Conservation (phyloP, 1,140 invertebrate genomes). For the Chrysopa pallens region DNA sequence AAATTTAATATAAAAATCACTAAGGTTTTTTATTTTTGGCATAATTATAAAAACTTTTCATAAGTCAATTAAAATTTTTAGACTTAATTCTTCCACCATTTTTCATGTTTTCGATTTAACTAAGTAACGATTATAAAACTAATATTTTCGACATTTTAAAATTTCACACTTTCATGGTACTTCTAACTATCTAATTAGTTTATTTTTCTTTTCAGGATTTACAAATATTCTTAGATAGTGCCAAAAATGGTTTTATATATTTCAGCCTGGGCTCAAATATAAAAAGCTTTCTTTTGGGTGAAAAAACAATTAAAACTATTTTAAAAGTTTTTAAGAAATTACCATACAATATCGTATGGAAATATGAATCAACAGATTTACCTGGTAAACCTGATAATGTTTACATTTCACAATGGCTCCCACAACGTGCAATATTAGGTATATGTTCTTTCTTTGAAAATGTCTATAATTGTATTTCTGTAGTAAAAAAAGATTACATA, state of each 20-base stretch:
- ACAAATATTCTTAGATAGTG: background rate
- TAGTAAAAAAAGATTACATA: no score
- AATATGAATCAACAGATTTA: conserved; percentile 8
- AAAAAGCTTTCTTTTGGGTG: conserved; percentile 2
- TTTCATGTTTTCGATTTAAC: no score
- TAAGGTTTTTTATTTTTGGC: no score
- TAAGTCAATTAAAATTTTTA: no score
- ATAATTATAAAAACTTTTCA: no score
- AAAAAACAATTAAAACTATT: conserved; percentile 1
- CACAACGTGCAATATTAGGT: conserved; percentile 26
- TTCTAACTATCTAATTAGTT: no score
- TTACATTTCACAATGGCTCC: conserved; percentile 27
- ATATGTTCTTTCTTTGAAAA: background rate
- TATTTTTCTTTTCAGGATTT: background rate
- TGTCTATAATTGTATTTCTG: no score
- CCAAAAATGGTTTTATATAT: conserved; percentile 20
- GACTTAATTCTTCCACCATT: no score
- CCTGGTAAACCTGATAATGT: conserved; percentile 4
- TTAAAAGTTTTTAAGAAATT: conserved; percentile 2
- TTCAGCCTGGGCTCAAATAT: conserved; percentile 19
- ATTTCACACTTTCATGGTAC: no score
- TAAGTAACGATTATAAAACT: no score
- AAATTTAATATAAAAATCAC: no score
- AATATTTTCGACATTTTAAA: no score
- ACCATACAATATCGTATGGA: conserved; percentile 10